phyloP scores from a whole-genome alignment of 2,888 invertebrate species.

The Napeogenes sylphis region DNA sequence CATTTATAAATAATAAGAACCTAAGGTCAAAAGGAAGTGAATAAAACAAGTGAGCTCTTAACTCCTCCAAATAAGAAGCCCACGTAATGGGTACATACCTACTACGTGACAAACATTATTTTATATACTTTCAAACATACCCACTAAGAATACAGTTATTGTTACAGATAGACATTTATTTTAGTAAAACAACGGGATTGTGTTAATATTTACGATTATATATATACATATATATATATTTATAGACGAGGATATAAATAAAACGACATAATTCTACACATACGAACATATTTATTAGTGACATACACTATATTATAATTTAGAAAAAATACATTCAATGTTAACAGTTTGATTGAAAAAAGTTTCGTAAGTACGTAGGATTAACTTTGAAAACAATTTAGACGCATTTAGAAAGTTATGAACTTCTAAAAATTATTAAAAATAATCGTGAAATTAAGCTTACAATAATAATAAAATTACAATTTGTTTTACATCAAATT shows the following conservation, averaged over 20 bases:
- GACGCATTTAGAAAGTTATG: constrained; percentile 26
- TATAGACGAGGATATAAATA: constrained; percentile 34
- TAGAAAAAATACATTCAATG: constrained; percentile 44
- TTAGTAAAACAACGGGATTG: not conserved
- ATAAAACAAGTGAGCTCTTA: constrained; percentile 16
- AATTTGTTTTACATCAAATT: too few species aligned
- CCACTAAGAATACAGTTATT: constrained; percentile 7
- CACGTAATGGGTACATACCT: constrained; percentile 18
- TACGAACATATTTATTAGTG: constrained; percentile 64
- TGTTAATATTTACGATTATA: too few species aligned
- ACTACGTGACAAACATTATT: constrained; percentile 16
- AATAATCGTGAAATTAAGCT: not conserved
- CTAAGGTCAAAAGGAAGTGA: constrained; percentile 24
- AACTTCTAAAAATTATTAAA: not conserved
- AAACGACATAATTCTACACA: constrained; percentile 60
- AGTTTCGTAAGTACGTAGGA: constrained; percentile 25
- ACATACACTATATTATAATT: constrained; percentile 55
- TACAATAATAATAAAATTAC: not conserved
- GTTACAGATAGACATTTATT: constrained; percentile 15
- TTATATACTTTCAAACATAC: constrained; percentile 1
- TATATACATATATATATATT: too few species aligned
- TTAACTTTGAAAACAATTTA: constrained; percentile 8
- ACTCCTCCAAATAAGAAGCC: constrained; percentile 14
- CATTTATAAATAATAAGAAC: too few species aligned
- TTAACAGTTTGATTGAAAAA: constrained; percentile 21